Evolutionary conservation across 2,797 vertebrate genomes (phyloP).

Genomic region (Diplodus sargus): DNA sequence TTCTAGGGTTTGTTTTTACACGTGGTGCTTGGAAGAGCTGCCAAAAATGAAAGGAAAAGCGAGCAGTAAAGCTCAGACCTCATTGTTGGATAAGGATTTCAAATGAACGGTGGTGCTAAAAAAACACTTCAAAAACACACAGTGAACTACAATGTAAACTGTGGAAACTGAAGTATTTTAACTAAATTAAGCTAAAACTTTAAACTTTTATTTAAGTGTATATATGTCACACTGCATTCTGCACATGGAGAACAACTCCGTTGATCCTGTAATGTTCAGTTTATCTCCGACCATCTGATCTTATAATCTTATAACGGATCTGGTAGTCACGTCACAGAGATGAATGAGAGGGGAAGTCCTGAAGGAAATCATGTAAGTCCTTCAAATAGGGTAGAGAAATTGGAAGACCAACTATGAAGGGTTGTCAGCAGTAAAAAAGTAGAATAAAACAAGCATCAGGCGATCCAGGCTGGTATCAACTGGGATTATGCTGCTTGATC

Average conservation of each 20-base stretch:
- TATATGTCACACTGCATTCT: no score
- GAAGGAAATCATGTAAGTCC: slow-evolving; percentile 21
- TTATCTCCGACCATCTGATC: slow-evolving; percentile 37
- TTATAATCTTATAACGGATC: slow-evolving; percentile 22
- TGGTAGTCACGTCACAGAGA: slow-evolving; percentile 15
- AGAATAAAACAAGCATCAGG: slow-evolving; percentile 29
- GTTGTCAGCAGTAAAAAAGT: slow-evolving; percentile 23
- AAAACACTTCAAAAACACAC: no score
- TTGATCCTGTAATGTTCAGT: background rate
- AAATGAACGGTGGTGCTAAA: no score
- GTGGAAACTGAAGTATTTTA: no score
- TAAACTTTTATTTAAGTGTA: no score
- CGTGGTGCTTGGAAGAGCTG: no score
- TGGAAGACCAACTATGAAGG: slow-evolving; percentile 1
- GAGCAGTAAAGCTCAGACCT: no score
- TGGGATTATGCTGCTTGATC: slow-evolving; percentile 11
- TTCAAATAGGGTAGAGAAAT: slow-evolving; percentile 21
- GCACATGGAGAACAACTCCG: background rate
- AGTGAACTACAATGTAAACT: no score
- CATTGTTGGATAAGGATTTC: no score
- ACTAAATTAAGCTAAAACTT: no score
- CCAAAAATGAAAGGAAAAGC: no score
- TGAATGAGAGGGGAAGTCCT: background rate
- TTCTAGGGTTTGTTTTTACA: no score
- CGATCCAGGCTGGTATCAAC: background rate